A percentile compares a stretch with the other conserved stretches of the same genome.
phyloP scores from a whole-genome alignment of 2,113 vertebrate species.

The Alethe castanea region DNA sequence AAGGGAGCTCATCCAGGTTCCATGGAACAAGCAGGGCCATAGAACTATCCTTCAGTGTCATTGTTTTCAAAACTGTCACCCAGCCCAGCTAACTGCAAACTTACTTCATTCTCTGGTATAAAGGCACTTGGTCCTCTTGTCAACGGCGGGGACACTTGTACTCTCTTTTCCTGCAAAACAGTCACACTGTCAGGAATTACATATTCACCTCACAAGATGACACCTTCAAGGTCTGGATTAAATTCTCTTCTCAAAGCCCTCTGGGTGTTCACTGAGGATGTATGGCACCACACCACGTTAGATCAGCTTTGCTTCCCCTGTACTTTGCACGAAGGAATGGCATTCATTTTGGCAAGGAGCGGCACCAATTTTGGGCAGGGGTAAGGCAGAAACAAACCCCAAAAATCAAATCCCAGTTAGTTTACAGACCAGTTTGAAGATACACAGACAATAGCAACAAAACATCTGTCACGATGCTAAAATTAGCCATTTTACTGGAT shows the following conservation, averaged over 20 bases:
- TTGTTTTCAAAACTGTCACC: neutral
- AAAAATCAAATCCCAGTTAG: neutral
- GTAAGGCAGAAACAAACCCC: neutral
- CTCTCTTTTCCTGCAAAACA: slow-evolving; percentile 78
- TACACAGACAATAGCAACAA: neutral
- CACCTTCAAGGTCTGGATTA: neutral
- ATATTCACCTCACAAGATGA: neutral
- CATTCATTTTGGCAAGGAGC: neutral
- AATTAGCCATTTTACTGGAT: neutral
- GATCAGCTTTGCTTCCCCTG: neutral
- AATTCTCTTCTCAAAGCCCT: neutral
- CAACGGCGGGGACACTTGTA: slow-evolving; percentile 73
- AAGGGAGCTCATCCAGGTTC: neutral
- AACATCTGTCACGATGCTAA: neutral
- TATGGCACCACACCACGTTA: neutral
- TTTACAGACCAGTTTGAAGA: neutral
- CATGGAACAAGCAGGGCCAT: neutral
- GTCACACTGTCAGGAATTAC: neutral
- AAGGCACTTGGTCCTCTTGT: slow-evolving; percentile 88
- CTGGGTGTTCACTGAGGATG: neutral
- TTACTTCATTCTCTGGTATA: slow-evolving; percentile 86
- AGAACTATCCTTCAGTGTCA: neutral
- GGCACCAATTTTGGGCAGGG: neutral
- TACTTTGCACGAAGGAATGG: accelerated
- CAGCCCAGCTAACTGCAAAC: neutral